A percentile compares a stretch with the other conserved stretches of the same genome.
These are phyloP conservation scores for Chaitophorus viminalis DNA, from an alignment of 2,888 invertebrate genomes.

Conservation along the genomic window DNA sequence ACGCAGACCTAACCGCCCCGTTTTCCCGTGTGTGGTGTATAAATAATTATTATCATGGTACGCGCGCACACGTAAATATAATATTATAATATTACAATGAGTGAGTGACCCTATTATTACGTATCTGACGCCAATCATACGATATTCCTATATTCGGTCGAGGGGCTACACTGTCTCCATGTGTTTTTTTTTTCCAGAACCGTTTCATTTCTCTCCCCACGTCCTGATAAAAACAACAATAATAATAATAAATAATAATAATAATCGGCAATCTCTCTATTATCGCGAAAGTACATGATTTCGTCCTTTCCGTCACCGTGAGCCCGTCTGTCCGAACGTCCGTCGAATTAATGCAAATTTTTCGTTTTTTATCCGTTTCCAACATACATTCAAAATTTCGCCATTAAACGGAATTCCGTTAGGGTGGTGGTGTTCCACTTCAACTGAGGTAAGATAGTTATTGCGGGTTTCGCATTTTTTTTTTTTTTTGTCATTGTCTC, in stretches of 20 bases:
- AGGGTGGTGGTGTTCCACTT: conserved; percentile 80
- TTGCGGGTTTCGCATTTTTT: neutral
- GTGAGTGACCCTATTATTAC: no score
- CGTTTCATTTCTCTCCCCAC: neutral
- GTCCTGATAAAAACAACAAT: conserved; percentile 6
- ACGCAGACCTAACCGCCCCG: no score
- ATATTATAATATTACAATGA: no score
- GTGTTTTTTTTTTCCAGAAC: neutral
- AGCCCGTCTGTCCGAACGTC: neutral
- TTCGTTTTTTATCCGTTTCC: conserved; percentile 55
- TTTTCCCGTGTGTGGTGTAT: no score
- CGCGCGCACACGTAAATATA: no score
- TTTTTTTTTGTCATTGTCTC: neutral
- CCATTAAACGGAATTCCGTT: conserved; percentile 81
- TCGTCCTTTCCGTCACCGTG: conserved; percentile 8
- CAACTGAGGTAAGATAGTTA: conserved; percentile 71
- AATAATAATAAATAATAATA: neutral
- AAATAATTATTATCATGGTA: no score
- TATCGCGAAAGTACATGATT: neutral
- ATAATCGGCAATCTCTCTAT: neutral
- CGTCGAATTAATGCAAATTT: conserved; percentile 13
- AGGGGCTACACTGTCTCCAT: neutral
- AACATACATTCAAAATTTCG: conserved; percentile 72
- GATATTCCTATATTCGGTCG: neutral
- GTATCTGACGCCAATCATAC: neutral